Conservation (phyloP, 2,888 invertebrate genomes). For the Pinctada fucata region DNA sequence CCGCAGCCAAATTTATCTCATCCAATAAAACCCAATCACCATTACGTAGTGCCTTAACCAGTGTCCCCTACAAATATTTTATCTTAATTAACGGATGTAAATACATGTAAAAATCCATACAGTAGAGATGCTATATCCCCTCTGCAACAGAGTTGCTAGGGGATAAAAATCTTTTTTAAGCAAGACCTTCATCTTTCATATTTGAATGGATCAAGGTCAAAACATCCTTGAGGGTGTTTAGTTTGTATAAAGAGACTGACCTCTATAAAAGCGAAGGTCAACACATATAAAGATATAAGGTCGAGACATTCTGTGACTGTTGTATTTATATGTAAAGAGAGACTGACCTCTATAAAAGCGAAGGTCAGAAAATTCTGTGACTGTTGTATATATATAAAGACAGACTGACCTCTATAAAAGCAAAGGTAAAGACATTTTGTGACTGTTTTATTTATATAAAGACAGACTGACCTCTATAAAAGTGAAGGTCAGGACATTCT, state of each 20-base stretch:
- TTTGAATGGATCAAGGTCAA: slow-evolving; percentile 83
- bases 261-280: slow-evolving; percentile 94
- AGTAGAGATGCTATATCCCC: too few relatives aligned
- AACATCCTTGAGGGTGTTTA: slow-evolving; percentile 82
- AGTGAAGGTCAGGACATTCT: slow-evolving; percentile 88
- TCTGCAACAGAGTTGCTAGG: too few relatives aligned
- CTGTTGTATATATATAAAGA: slow-evolving; percentile 80
- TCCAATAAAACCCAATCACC: slow-evolving; percentile 98
- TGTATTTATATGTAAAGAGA: slow-evolving; percentile 83
- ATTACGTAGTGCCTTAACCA: slow-evolving; percentile 89
- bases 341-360: slow-evolving; percentile 87
- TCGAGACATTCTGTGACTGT: slow-evolving; percentile 78
- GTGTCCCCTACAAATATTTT: slow-evolving; percentile 82
- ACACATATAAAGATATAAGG: slow-evolving; percentile 77
- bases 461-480: slow-evolving; percentile 84
- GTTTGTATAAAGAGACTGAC: slow-evolving; percentile 79
- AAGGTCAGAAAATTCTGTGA: slow-evolving; percentile 87
- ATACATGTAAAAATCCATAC: too few relatives aligned
- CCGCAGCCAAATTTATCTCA: slow-evolving; percentile 98
- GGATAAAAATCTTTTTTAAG: too few relatives aligned
- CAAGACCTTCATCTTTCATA: too few relatives aligned
- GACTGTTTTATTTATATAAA: slow-evolving; percentile 82
- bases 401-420: slow-evolving; percentile 86
- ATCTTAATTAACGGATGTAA: too few relatives aligned
- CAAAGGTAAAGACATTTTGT: slow-evolving; percentile 87